A percentile compares a stretch with the other conserved stretches of the same genome.
phyloP scores from a whole-genome alignment of 2,797 vertebrate species.

The Remorina albescens region DNA sequence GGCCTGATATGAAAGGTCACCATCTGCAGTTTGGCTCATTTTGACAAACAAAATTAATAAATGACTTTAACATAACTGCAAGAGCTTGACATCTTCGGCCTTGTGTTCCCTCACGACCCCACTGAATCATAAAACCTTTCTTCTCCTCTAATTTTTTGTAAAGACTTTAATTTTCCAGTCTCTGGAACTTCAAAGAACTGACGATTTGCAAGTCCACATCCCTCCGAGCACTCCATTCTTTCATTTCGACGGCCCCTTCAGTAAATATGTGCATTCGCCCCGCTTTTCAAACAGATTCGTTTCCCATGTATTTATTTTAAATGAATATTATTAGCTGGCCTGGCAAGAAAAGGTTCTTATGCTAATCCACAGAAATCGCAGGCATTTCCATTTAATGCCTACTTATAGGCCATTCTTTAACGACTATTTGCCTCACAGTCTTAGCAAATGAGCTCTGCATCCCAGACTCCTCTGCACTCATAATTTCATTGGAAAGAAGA shows the following conservation, averaged over 20 bases:
- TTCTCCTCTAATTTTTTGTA: slow-evolving; percentile 82
- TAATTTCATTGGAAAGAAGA: slow-evolving; percentile 91
- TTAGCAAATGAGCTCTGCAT: slow-evolving; percentile 90
- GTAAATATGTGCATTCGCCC: slow-evolving; percentile 85
- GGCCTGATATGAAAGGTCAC: slow-evolving; percentile 44
- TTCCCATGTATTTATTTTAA: slow-evolving; percentile 85
- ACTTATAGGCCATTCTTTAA: slow-evolving; percentile 85
- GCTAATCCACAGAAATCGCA: slow-evolving; percentile 88
- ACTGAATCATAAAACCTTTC: slow-evolving; percentile 65
- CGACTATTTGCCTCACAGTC: slow-evolving; percentile 87
- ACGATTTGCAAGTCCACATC: slow-evolving; percentile 79
- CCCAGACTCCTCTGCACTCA: slow-evolving; percentile 82
- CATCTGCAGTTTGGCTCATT: slow-evolving; percentile 20
- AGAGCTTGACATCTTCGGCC: slow-evolving; percentile 62
- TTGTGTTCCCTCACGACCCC: slow-evolving; percentile 46
- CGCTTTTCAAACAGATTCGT: slow-evolving; percentile 80
- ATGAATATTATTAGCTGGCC: slow-evolving; percentile 87
- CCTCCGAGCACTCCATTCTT: slow-evolving; percentile 81
- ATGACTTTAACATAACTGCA: slow-evolving; percentile 29
- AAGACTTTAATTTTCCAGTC: slow-evolving; percentile 85
- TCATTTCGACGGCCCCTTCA: slow-evolving; percentile 81
- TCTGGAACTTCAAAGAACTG: slow-evolving; percentile 81
- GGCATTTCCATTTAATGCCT: slow-evolving; percentile 86
- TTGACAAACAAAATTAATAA: slow-evolving; percentile 46
- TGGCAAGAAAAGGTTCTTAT: slow-evolving; percentile 87